These are phyloP conservation scores for Siniperca scherzeri DNA, from an alignment of 2,797 vertebrate genomes.

Conservation along the genomic window DNA sequence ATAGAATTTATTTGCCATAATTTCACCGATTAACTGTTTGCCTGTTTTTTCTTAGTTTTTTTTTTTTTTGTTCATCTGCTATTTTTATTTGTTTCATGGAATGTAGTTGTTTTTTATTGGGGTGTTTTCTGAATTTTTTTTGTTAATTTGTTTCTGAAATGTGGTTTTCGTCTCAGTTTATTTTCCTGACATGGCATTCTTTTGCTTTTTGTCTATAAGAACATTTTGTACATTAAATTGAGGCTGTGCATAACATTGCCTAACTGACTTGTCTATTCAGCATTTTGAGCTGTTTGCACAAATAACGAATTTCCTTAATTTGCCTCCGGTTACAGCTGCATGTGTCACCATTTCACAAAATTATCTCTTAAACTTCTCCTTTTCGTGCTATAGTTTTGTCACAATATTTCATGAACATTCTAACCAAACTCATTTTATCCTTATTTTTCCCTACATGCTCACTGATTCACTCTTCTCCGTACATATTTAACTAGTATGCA, in stretches of 20 bases:
- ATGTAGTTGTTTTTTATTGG: not conserved
- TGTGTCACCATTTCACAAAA: not conserved
- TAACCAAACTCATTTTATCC: not conserved
- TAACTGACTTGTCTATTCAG: constrained; percentile 46
- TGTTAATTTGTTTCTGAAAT: not conserved
- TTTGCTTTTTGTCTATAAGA: not conserved
- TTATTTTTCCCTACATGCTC: not conserved
- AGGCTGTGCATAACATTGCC: not conserved
- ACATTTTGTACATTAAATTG: not conserved
- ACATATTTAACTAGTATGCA: not conserved
- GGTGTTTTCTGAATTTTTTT: not conserved
- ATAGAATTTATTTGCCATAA: not conserved
- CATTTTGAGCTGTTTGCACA: constrained; percentile 37
- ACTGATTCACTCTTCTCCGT: not conserved
- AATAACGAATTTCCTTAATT: constrained; percentile 33
- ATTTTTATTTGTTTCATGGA: not conserved
- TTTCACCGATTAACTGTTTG: not conserved
- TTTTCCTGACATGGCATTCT: not conserved
- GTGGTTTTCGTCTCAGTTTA: not conserved
- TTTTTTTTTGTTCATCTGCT: not conserved
- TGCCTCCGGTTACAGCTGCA: constrained; percentile 6
- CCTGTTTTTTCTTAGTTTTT: not conserved
- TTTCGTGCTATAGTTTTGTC: not conserved
- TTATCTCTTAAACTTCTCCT: not conserved
- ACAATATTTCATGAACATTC: not conserved